Evolutionary conservation across 2,888 invertebrate genomes (phyloP).

Genomic region (Morpho achilles): DNA sequence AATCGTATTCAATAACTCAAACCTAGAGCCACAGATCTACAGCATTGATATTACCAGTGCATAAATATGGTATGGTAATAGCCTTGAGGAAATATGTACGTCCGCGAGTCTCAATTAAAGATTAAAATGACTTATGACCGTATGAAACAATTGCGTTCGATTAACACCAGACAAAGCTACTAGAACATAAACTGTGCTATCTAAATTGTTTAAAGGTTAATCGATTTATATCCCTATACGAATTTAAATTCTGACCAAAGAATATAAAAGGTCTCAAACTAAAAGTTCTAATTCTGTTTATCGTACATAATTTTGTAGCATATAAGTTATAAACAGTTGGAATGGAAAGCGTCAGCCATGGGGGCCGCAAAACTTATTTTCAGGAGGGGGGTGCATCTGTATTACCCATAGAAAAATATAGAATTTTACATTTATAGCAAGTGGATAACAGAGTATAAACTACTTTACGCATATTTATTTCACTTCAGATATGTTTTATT

Average conservation of each 20-base stretch:
- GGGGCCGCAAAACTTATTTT: no score
- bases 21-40: constrained; percentile 22
- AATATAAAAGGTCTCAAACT: constrained; percentile 15
- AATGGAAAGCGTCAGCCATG: no score
- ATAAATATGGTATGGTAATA: constrained; percentile 34
- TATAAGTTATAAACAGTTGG: no score
- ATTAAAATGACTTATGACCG: constrained; percentile 60
- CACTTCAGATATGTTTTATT: no score
- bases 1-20: constrained; percentile 1
- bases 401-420: no score
- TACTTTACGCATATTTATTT: no score
- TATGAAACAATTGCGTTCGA: constrained; percentile 72
- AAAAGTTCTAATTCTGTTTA: no score
- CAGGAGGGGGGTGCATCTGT: no score
- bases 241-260: constrained; percentile 13
- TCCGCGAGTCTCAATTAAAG: constrained; percentile 68
- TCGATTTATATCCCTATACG: constrained; percentile 20
- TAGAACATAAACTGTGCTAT: constrained; percentile 41
- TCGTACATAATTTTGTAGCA: no score
- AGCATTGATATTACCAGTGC: constrained; percentile 25
- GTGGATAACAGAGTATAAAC: no score
- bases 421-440: no score
- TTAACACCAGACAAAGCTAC: constrained; percentile 67
- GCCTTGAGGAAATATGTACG: constrained; percentile 51
- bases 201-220: constrained; percentile 20